phyloP scores from a whole-genome alignment of 2,888 invertebrate genomes.

The Homarus gammarus region DNA sequence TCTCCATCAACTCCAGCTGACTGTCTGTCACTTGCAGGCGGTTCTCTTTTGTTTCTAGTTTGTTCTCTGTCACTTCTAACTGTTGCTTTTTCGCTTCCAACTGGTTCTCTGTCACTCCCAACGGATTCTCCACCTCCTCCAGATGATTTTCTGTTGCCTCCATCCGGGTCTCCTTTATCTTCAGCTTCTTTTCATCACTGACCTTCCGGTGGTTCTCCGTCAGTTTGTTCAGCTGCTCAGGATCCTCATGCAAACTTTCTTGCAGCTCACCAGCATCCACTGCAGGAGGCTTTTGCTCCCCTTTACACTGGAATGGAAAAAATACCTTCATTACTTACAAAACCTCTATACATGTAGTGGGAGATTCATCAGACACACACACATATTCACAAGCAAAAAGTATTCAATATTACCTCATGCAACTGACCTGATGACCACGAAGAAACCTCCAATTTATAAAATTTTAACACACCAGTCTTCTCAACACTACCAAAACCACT shows the following conservation, averaged over 20 bases:
- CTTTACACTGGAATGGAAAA: constrained; percentile 42
- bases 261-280: constrained; percentile 52
- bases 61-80: constrained; percentile 3
- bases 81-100: not conserved
- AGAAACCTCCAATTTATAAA: too few species aligned
- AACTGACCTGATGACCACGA: too few species aligned
- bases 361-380: too few species aligned
- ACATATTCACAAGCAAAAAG: too few species aligned
- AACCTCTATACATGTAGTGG: too few species aligned
- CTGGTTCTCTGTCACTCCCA: not conserved
- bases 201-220: constrained; percentile 4
- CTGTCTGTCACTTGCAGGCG: not conserved
- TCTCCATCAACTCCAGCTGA: not conserved
- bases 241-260: constrained; percentile 48
- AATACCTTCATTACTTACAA: too few species aligned
- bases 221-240: constrained; percentile 16
- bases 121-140: not conserved
- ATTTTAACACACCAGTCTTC: too few species aligned
- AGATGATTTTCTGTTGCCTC: not conserved
- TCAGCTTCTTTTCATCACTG: not conserved
- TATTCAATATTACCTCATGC: too few species aligned
- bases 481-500: too few species aligned
- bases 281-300: constrained; percentile 42
- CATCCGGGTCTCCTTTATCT: not conserved
- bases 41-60: not conserved